A percentile compares a stretch with the other conserved stretches of the same genome.
These are phyloP conservation scores for Drosophila arizonae DNA, from an alignment of 1,140 invertebrate species.

Conservation along the genomic window DNA sequence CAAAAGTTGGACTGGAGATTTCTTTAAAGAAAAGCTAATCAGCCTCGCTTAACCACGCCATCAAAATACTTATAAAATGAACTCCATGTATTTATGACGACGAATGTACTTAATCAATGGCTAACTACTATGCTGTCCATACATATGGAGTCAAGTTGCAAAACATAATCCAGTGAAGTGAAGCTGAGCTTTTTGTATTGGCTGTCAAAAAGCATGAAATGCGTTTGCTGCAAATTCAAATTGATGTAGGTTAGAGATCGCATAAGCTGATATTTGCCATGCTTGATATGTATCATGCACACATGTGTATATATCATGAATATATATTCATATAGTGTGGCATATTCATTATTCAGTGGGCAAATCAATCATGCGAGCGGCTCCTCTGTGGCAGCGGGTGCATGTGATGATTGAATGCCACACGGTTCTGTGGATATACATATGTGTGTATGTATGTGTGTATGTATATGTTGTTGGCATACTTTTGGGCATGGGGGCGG, in stretches of 20 bases:
- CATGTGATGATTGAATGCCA: constrained; percentile 27
- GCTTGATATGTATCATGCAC: not conserved
- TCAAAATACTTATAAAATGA: too few species aligned
- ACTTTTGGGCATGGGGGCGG: too few species aligned
- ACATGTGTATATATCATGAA: not conserved
- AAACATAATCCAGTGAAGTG: not conserved
- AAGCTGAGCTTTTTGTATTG: not conserved
- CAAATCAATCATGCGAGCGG: constrained; percentile 34
- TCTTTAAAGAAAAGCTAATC: too few species aligned
- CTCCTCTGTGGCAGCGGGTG: constrained; percentile 5
- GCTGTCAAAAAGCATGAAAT: too few species aligned
- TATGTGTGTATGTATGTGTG: too few species aligned
- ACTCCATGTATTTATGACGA: too few species aligned
- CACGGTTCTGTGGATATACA: not conserved
- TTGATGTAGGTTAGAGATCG: constrained; percentile 1
- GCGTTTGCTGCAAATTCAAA: not conserved
- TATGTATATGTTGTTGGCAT: too few species aligned
- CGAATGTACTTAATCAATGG: too few species aligned
- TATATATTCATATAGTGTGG: constrained; percentile 1
- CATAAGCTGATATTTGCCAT: not conserved
- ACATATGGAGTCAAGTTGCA: too few species aligned
- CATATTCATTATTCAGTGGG: constrained; percentile 17
- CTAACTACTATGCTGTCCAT: too few species aligned
- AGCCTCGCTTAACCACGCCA: too few species aligned
- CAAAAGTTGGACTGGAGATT: too few species aligned